Conservation (phyloP, 2,113 vertebrate genomes). For the Nymphicus hollandicus region DNA sequence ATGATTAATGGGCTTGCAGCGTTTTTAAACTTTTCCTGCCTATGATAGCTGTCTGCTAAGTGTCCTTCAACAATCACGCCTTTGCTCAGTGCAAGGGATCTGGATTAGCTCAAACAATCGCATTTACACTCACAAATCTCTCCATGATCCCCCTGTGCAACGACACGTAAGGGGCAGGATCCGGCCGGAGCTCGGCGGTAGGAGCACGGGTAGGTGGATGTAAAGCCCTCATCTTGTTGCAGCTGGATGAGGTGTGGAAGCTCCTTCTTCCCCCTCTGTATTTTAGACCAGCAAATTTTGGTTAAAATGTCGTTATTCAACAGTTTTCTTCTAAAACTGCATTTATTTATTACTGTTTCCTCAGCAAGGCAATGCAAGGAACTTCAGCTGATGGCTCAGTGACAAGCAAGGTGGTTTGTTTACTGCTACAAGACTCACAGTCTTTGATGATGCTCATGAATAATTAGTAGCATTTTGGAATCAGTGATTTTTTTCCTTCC, state of each 20-base stretch:
- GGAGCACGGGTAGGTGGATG: rapidly evolving
- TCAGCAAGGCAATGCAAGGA: background rate
- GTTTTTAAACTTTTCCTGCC: background rate
- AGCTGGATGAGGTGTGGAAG: background rate
- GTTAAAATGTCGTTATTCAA: background rate
- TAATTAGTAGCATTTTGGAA: conserved; percentile 39
- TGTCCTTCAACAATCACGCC: background rate
- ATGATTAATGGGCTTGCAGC: background rate
- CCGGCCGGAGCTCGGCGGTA: rapidly evolving
- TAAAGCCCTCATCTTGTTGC: background rate
- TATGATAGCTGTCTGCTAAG: background rate
- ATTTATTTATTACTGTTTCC: background rate
- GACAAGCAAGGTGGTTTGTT: conserved; percentile 17
- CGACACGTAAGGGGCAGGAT: rapidly evolving
- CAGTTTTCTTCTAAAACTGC: background rate
- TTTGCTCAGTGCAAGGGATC: background rate
- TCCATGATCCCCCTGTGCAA: background rate
- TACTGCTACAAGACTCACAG: background rate
- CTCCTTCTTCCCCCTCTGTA: background rate
- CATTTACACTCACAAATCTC: background rate
- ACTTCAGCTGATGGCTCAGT: background rate
- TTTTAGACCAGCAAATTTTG: background rate
- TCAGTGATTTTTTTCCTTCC: conserved; percentile 9
- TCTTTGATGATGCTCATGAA: conserved; percentile 26
- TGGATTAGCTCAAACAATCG: background rate